phyloP scores from a whole-genome alignment of 2,888 invertebrate species.

The Cerceris rybyensis region DNA sequence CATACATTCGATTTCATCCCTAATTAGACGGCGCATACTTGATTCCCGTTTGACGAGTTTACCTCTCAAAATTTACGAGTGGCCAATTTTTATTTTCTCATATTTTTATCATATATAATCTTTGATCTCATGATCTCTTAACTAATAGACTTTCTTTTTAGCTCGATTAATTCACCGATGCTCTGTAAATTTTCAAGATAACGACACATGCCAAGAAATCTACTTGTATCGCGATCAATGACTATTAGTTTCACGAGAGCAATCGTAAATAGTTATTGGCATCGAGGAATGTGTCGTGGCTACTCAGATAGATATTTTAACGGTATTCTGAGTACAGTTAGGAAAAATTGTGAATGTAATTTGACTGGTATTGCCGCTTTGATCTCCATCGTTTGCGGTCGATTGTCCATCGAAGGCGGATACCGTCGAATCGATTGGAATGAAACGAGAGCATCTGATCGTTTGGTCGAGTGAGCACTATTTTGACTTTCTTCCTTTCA shows the following conservation, averaged over 20 bases:
- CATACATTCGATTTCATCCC: too few relatives aligned
- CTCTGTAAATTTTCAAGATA: slow-evolving; percentile 29
- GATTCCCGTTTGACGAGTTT: background rate
- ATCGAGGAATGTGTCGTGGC: slow-evolving; percentile 29
- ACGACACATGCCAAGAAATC: slow-evolving; percentile 38
- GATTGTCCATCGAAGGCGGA: too few relatives aligned
- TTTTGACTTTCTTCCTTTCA: slow-evolving; percentile 5
- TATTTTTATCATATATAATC: too few relatives aligned
- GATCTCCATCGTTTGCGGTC: too few relatives aligned
- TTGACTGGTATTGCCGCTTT: too few relatives aligned
- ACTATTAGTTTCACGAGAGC: slow-evolving; percentile 46
- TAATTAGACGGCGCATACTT: too few relatives aligned
- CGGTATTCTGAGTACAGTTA: slow-evolving; percentile 13
- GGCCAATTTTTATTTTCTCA: too few relatives aligned
- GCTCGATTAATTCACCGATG: slow-evolving; percentile 27
- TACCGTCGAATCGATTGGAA: too few relatives aligned
- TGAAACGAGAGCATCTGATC: too few relatives aligned
- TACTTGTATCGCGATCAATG: slow-evolving; percentile 50
- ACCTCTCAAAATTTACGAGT: background rate
- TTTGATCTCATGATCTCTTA: too few relatives aligned
- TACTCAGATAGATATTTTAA: slow-evolving; percentile 53
- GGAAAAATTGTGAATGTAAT: too few relatives aligned
- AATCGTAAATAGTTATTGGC: slow-evolving; percentile 47
- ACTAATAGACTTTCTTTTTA: background rate
- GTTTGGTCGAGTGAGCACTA: too few relatives aligned